Base-by-base conservation (phyloP, 1,140 invertebrate species). In the Lepidostoma basale region DNA sequence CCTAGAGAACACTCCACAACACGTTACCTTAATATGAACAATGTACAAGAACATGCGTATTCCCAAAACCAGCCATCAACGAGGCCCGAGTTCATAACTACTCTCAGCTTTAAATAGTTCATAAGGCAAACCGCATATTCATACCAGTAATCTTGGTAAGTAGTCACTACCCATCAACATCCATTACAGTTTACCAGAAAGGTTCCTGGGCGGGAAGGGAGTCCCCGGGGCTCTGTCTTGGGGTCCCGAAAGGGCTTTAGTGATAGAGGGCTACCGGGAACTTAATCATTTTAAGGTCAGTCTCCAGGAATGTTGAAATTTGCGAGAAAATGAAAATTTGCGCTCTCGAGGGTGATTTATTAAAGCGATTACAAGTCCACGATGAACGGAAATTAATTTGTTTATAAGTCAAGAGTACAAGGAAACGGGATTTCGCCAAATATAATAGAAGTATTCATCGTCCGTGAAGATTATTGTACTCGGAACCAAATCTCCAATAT, bases 211-310 rank as follows among this genome's bases (percentile, higher is more conserved):
- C 16, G 39, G 36, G 25, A 10, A n/a, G 56, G 33, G 56, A 26
- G 25, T 26, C 36, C 36, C 14, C 39, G 14, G 56, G 39, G 39
- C 39, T 25, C 56, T 25, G 16, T 59, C 54, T 14, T 40, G 33
- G 30, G 56, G 33, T 60, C 56, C 56, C 56, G 10, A 26, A 60
- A 60, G 36, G 56, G 42, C 56, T 60, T 30, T 42, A 60, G 22
- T 60, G 56, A 60, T 60, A 42, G 56, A 60, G 36, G 56, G 56
- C 22, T 42, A 60, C 56, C 36, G 36, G 54, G 40, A 14, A 33
- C 54, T 60, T 60, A 60, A 60, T 60, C 56, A 60, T 60, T 60
- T 60, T 60, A 60, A 60, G 56, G 56, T 60, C 56, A 40, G 20
- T 40, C 22, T 60, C n/a, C 20, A 9, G 36, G 30, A 60, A 26